Evolutionary conservation across 1,140 invertebrate genomes (phyloP).

Genomic region (Choristoneura fumiferana): DNA sequence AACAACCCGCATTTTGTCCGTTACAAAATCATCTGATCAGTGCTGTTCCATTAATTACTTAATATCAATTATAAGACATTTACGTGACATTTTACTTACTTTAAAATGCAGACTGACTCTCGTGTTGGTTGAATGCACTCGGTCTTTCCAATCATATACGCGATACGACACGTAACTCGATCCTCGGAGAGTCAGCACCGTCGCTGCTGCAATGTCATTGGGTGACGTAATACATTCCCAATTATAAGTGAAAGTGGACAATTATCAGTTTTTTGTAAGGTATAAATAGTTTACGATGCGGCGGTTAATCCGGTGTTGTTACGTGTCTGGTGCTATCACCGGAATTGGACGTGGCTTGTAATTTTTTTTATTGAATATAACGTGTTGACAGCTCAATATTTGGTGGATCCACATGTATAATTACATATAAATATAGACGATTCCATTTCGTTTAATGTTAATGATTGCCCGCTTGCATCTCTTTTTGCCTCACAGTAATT

Average conservation of each 20-base stretch:
- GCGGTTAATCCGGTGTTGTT: constrained; percentile 9
- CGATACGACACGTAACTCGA: constrained; percentile 95
- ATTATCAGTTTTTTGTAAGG: constrained; percentile 14
- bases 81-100: constrained; percentile 69
- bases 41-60: neutral
- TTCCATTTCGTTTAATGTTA: no score
- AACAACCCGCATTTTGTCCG: neutral
- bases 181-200: constrained; percentile 90
- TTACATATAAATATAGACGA: no score
- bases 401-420: no score
- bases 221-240: constrained; percentile 25
- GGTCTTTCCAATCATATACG: constrained; percentile 95
- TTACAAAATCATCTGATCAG: neutral
- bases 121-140: constrained; percentile 91
- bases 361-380: neutral
- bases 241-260: constrained; percentile 24
- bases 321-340: neutral
- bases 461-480: no score
- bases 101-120: constrained; percentile 93
- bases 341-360: neutral
- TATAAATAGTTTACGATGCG: constrained; percentile 9
- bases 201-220: constrained; percentile 84
- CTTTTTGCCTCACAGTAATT: no score
- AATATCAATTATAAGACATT: neutral
- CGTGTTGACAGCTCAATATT: neutral